These are phyloP conservation scores for Sebastes variabilis DNA, from an alignment of 2,797 vertebrate species.

Conservation along the genomic window DNA sequence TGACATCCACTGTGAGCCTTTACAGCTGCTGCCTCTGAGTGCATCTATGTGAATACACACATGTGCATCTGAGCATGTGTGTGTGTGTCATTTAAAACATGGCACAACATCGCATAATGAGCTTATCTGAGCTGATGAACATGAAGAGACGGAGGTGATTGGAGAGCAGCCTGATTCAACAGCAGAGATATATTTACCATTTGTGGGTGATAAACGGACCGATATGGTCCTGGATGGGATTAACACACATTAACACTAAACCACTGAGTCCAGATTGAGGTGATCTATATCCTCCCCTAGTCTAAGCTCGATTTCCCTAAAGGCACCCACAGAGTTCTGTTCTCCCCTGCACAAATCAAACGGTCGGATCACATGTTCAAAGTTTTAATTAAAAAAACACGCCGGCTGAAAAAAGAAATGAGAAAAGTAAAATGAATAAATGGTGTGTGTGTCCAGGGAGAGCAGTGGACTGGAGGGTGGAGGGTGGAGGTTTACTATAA, in stretches of 20 bases:
- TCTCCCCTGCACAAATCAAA: constrained; percentile 55
- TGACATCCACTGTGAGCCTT: background rate
- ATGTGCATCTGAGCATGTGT: background rate
- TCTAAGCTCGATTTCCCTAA: constrained; percentile 34
- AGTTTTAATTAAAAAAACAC: constrained; percentile 65
- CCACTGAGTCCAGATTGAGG: constrained; percentile 40
- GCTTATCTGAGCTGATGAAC: constrained; percentile 25
- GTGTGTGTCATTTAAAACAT: background rate
- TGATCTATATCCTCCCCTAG: constrained; percentile 41
- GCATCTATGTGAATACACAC: background rate
- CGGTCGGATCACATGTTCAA: constrained; percentile 59
- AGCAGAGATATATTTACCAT: background rate
- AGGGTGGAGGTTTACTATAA: no score
- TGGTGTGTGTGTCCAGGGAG: constrained; percentile 2
- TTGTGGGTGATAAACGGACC: constrained; percentile 31
- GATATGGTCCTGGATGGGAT: constrained; percentile 8
- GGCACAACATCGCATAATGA: background rate
- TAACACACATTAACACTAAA: constrained; percentile 47
- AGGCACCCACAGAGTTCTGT: constrained; percentile 43
- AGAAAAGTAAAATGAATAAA: constrained; percentile 34
- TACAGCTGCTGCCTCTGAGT: background rate
- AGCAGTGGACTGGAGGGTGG: background rate
- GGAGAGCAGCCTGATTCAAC: background rate
- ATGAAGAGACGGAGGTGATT: background rate
- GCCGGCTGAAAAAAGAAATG: background rate